Evolutionary conservation across 1,140 invertebrate species (phyloP).

Genomic region (Ditylenchus dipsaci): DNA sequence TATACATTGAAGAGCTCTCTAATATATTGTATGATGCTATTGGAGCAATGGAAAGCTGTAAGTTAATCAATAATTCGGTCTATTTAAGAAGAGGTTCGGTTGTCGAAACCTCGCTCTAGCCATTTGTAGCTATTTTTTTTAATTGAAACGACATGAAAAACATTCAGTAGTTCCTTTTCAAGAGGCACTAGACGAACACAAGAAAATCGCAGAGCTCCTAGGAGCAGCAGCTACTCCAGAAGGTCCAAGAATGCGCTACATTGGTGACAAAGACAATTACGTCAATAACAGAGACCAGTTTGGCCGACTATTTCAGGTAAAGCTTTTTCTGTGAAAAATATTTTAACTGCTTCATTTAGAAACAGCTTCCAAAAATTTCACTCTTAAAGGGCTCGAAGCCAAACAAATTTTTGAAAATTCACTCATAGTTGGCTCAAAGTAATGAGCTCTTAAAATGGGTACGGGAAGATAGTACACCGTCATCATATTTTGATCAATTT

Average conservation of each 20-base stretch:
- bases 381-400: no score
- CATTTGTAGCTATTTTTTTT: neutral
- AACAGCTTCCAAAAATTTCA: neutral
- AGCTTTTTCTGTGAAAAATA: neutral
- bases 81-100: neutral
- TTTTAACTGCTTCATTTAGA: neutral
- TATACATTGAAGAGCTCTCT: neutral
- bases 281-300: neutral
- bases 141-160: neutral
- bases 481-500: no score
- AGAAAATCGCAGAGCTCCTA: neutral
- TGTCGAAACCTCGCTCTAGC: neutral
- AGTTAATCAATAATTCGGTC: neutral
- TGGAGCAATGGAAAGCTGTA: neutral
- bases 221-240: neutral
- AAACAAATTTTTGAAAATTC: no score
- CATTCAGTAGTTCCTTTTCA: neutral
- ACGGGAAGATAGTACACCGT: no score
- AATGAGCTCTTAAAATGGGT: no score
- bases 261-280: neutral
- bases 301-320: neutral
- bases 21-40: neutral
- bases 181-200: neutral
- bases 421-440: no score
- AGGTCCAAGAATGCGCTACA: neutral